These are phyloP conservation scores for Ctenicera cuprea DNA, from an alignment of 2,888 invertebrate genomes.

Conservation along the genomic window DNA sequence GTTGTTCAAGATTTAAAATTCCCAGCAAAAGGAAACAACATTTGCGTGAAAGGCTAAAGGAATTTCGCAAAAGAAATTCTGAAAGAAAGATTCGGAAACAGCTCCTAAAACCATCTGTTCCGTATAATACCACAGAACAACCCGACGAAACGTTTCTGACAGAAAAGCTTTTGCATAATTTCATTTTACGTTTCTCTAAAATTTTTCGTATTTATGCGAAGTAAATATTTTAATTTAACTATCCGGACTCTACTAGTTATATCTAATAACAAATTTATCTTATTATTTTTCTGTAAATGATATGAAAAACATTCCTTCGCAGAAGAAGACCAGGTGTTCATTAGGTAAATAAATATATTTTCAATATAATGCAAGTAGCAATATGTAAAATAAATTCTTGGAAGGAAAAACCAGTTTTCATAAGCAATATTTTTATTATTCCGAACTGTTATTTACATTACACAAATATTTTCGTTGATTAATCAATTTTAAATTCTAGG, in stretches of 20 bases:
- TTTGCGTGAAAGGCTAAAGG: too few species aligned
- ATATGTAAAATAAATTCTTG: conserved; percentile 45
- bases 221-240: not conserved
- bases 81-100: too few species aligned
- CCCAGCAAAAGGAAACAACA: too few species aligned
- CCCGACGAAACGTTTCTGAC: too few species aligned
- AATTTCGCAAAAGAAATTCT: too few species aligned
- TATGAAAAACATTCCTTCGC: conserved; percentile 38
- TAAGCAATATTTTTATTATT: conserved; percentile 41
- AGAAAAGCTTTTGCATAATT: too few species aligned
- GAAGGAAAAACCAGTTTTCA: conserved; percentile 48
- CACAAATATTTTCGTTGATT: conserved; percentile 18
- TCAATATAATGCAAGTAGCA: conserved; percentile 47
- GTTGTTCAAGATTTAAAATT: too few species aligned
- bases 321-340: conserved; percentile 39
- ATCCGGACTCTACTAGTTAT: too few species aligned
- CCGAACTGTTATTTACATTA: conserved; percentile 47
- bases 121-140: too few species aligned
- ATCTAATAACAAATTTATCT: not conserved
- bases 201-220: too few species aligned
- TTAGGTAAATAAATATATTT: conserved; percentile 46
- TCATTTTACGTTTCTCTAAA: too few species aligned
- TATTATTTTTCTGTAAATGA: not conserved
- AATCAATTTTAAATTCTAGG: conserved; percentile 30
- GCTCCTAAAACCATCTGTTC: too few species aligned